Percentiles rank a stretch among this genome's conserved stretches.
Conservation (phyloP, 2,888 invertebrate species). For the Oxystoma pomonae region DNA sequence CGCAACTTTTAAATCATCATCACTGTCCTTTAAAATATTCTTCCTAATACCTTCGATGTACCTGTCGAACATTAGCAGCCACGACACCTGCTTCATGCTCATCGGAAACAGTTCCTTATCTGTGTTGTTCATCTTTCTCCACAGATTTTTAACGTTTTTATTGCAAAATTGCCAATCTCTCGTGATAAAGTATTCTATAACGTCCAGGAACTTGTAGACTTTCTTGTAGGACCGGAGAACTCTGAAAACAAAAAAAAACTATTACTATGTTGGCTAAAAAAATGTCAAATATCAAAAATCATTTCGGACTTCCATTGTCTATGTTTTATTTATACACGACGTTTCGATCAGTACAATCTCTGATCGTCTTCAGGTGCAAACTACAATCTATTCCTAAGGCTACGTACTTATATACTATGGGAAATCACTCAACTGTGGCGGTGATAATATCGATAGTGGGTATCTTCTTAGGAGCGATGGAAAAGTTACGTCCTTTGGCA, state of each 20-base stretch:
- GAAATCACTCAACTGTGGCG: too few species aligned
- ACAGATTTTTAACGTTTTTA: conserved; percentile 57
- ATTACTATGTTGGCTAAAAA: too few species aligned
- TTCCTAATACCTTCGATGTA: conserved; percentile 71
- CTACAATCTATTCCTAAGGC: neutral
- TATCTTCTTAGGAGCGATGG: too few species aligned
- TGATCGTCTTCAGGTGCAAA: neutral
- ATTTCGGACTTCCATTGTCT: too few species aligned
- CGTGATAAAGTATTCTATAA: conserved; percentile 70
- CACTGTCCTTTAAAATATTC: conserved; percentile 74
- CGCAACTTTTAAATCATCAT: conserved; percentile 52
- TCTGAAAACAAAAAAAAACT: conserved; percentile 48
- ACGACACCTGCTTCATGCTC: conserved; percentile 65
- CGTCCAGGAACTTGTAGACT: conserved; percentile 71
- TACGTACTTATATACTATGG: too few species aligned
- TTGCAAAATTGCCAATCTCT: conserved; percentile 70
- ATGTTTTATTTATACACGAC: too few species aligned
- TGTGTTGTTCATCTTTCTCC: conserved; percentile 49
- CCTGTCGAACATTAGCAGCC: conserved; percentile 65
- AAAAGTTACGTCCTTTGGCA: too few species aligned
- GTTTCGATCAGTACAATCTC: neutral
- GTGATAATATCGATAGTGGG: too few species aligned
- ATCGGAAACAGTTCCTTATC: conserved; percentile 65
- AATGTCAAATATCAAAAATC: too few species aligned
- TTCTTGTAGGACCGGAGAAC: conserved; percentile 74